Conservation (phyloP, 2,797 vertebrate genomes). For the Parauchenoglanis ngamensis region DNA sequence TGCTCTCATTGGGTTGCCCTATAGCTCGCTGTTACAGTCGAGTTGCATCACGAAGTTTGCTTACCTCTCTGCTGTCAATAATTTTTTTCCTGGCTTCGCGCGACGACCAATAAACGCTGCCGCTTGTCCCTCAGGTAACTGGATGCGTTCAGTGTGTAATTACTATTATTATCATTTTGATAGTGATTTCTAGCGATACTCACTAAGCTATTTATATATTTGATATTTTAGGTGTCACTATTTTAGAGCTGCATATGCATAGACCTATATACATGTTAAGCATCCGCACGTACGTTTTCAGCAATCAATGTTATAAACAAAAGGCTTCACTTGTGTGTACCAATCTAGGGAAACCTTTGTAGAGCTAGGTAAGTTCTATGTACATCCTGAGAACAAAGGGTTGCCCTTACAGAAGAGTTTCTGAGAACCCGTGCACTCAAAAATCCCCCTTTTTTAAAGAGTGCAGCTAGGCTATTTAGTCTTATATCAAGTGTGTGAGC, state of each 20-base stretch:
- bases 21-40: conserved; percentile 54
- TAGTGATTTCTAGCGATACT: neutral
- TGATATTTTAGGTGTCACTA: neutral
- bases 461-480: neutral
- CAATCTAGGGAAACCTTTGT: neutral
- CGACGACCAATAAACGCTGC: conserved; percentile 41
- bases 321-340: neutral
- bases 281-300: neutral
- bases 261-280: neutral
- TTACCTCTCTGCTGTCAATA: conserved; percentile 49
- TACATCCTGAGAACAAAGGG: neutral
- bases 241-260: neutral
- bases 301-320: neutral
- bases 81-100: conserved; percentile 27
- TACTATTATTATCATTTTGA: neutral
- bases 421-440: conserved; percentile 2
- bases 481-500: neutral
- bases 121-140: conserved; percentile 38
- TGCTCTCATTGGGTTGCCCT: conserved; percentile 7
- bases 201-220: neutral
- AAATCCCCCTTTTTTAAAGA: neutral
- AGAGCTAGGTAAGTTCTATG: neutral
- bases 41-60: conserved; percentile 65
- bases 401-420: neutral
- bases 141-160: neutral